Conservation (phyloP, 2,888 invertebrate genomes). For the Dicyrtomina minuta region DNA sequence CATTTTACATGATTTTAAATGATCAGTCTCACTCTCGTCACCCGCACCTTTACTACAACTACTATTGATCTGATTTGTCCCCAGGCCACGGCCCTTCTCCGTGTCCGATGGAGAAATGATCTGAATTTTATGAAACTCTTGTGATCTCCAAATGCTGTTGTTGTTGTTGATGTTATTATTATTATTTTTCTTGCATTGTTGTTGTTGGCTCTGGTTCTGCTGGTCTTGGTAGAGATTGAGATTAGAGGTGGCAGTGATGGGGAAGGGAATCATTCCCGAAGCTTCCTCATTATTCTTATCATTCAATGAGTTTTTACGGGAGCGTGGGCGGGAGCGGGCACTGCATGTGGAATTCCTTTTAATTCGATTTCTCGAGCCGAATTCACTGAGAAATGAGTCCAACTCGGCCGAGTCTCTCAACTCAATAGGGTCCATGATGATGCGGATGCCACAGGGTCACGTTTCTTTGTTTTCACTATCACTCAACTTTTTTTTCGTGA, state of each 20-base stretch:
- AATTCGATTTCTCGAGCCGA: not conserved
- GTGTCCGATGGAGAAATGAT: not conserved
- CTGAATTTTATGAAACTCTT: constrained; percentile 14
- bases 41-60: not conserved
- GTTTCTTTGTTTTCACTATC: no score
- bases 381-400: constrained; percentile 25
- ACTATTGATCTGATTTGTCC: not conserved
- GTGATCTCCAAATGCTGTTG: not conserved
- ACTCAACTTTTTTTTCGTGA: no score
- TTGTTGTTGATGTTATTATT: not conserved
- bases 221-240: no score
- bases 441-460: no score
- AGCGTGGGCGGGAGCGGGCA: not conserved
- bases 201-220: no score
- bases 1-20: not conserved
- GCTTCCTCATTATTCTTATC: not conserved
- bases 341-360: not conserved
- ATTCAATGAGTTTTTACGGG: not conserved
- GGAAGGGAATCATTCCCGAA: no score
- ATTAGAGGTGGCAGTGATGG: no score
- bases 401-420: not conserved
- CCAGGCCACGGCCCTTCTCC: not conserved
- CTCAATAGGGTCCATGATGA: constrained; percentile 24
- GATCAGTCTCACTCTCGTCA: not conserved
- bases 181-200: no score